Percentiles rank a stretch among this genome's conserved stretches.
These are phyloP conservation scores for Cromileptes altivelis DNA, from an alignment of 2,113 vertebrate genomes.

Conservation along the genomic window DNA sequence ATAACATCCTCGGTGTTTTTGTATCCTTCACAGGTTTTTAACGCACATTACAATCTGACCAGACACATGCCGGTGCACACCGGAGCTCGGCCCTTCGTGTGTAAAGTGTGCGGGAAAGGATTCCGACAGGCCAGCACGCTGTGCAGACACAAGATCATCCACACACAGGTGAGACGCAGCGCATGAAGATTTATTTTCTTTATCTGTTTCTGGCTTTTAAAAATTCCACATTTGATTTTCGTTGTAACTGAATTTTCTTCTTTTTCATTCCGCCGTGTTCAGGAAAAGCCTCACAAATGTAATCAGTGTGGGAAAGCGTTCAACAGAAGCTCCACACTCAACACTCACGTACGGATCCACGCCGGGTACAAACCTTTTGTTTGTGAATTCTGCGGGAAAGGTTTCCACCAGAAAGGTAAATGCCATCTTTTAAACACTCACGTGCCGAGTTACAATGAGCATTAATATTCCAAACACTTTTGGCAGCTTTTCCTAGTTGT, in stretches of 20 bases:
- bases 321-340: conserved; percentile 98
- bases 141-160: conserved; percentile 97
- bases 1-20: neutral
- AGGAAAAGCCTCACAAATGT: conserved; percentile 98
- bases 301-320: conserved; percentile 99
- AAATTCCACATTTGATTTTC: neutral
- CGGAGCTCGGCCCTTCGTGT: conserved; percentile 96
- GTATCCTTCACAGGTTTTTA: conserved; percentile 87
- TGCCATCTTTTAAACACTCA: neutral
- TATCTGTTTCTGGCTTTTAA: fast-evolving
- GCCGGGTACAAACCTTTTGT: conserved; percentile 99
- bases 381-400: conserved; percentile 99
- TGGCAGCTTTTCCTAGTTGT: no score
- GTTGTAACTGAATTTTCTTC: neutral
- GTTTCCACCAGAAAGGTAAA: conserved; percentile 99
- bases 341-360: conserved; percentile 98
- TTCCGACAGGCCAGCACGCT: conserved; percentile 98
- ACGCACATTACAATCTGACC: conserved; percentile 98
- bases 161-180: conserved; percentile 90
- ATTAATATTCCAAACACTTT: neutral
- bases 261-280: conserved; percentile 33
- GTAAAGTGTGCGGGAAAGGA: conserved; percentile 97
- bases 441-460: neutral
- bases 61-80: conserved; percentile 99
- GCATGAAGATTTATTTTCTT: fast-evolving